Evolutionary conservation across 2,113 vertebrate species (phyloP), one percentile per base, ranked within the genome.

Genomic region (Bos indicus): DNA sequence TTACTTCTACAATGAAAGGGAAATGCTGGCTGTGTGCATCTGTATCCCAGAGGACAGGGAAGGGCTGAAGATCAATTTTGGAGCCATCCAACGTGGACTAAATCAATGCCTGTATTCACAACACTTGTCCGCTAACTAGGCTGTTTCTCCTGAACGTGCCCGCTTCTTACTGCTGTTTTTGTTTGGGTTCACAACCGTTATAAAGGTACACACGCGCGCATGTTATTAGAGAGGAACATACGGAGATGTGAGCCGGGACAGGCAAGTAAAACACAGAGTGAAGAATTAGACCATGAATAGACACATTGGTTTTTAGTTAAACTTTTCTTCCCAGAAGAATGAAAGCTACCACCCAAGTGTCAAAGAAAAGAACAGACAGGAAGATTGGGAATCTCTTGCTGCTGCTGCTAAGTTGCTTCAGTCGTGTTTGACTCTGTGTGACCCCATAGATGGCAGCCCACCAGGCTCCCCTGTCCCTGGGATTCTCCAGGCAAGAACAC

Each of bases 351-450:
- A 82, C 51, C 17, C 43, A 91, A 78, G 23, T 80, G 57, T 90
- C 91, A 96, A 96, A 56, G 60, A 25, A 91, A 93, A 64, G 23
- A n/a, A 93, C 26, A 92, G 87, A 94, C 40, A 77, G 26, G 82
- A 92, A 59, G 78, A 84, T 28, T n/a, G 46, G 51, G 26, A 80
- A 52, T 48, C 52, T 83, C 52, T 57, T 87, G 43, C 43, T 43
- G 43, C 43, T 43, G 43, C 43, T 43, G 43, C 43, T 43, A 43
- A 43, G 43, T 43, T 6, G 43, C 43, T 43, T 43, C 43, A 43
- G 43, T 43, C 43, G 43, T 43, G 43, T 43, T 0, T 0, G 43
- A 43, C 43, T 43, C 43, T 43, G 5, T 43, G 43, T 0, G 43
- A 43, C 43, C 43, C 43, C 0, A 43, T 0, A 43, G 43, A 43